A percentile compares a stretch with the other conserved stretches of the same genome.
Evolutionary conservation across 2,113 vertebrate genomes (phyloP).

Genomic region (Cottus gobio): DNA sequence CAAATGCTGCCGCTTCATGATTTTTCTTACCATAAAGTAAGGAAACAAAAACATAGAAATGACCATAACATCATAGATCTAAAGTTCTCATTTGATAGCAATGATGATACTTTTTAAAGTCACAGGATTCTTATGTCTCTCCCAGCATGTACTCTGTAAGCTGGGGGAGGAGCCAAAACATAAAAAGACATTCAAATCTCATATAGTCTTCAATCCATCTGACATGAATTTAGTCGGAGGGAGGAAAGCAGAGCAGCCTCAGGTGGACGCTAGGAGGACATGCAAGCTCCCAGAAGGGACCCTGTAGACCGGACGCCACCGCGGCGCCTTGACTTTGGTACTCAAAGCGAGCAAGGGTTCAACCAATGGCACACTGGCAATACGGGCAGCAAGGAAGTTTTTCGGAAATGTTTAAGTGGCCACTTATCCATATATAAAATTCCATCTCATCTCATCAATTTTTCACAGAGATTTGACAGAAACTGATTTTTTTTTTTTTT

Average conservation of each 20-base stretch:
- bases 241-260: conserved; percentile 8
- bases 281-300: neutral
- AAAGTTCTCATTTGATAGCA: conserved; percentile 11
- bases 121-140: conserved; percentile 36
- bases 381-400: neutral
- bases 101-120: conserved; percentile 42
- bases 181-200: conserved; percentile 14
- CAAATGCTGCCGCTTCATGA: conserved; percentile 25
- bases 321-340: neutral
- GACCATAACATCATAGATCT: neutral
- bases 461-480: neutral
- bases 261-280: too few relatives aligned
- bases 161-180: conserved; percentile 1
- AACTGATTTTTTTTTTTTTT: too few relatives aligned
- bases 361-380: neutral
- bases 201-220: conserved; percentile 7
- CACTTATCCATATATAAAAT: neutral
- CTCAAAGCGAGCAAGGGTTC: neutral
- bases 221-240: conserved; percentile 5
- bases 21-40: conserved; percentile 19
- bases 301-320: neutral
- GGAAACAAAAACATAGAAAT: neutral
- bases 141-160: conserved; percentile 14
- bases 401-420: neutral
- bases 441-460: neutral